Conservation (phyloP, 53 echinoderm and acorn worm species). For the Hippasteria phrygiana region DNA sequence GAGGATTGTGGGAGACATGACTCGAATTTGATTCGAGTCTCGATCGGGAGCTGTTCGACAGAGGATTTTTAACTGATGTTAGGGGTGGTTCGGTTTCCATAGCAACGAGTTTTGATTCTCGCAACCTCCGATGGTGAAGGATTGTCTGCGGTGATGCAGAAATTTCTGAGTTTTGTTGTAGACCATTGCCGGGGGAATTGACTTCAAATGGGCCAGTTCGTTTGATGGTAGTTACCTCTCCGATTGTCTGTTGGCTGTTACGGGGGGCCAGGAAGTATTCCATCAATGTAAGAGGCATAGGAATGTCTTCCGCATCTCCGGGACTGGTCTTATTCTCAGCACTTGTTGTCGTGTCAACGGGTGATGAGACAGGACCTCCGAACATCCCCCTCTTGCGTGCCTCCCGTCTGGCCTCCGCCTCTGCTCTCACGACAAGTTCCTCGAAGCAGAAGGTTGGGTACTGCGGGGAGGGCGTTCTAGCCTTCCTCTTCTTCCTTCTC, state of each 20-base stretch:
- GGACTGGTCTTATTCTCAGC: neutral
- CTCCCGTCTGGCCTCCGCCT: constrained; percentile 35
- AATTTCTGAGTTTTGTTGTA: neutral
- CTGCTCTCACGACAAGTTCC: constrained; percentile 50
- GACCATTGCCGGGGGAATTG: neutral
- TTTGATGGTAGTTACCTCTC: neutral
- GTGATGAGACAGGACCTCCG: neutral
- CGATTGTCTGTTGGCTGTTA: neutral
- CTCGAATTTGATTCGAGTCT: neutral
- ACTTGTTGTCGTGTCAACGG: constrained; percentile 22
- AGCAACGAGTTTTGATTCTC: neutral
- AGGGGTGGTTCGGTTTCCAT: neutral
- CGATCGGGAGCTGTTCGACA: neutral
- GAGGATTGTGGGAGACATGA: neutral
- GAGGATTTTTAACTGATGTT: neutral
- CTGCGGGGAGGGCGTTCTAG: constrained; percentile 34
- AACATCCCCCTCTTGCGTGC: neutral
- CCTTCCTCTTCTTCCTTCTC: constrained; percentile 38
- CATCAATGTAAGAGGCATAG: constrained; percentile 2
- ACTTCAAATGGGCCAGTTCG: neutral
- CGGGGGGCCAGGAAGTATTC: neutral
- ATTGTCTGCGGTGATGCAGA: neutral
- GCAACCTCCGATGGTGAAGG: neutral
- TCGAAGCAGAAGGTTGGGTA: constrained; percentile 59
- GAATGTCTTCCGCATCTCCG: neutral